Conservation (phyloP, 2,888 invertebrate genomes). For the Scaptomyza polygonia region DNA sequence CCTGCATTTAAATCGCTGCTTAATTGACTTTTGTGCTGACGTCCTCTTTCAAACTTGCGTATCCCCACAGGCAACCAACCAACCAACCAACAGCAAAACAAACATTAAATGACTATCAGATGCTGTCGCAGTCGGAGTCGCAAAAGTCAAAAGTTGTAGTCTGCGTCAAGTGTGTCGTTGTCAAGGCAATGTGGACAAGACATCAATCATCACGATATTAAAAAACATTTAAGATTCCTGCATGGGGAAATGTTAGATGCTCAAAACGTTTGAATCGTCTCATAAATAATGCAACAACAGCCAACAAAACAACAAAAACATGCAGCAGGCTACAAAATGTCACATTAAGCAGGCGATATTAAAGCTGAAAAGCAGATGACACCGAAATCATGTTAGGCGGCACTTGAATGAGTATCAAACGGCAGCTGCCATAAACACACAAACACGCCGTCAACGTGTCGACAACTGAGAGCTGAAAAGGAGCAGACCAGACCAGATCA, state of each 20-base stretch:
- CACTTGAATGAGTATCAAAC: conserved; percentile 82
- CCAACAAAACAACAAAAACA: conserved; percentile 16
- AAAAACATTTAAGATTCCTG: conserved; percentile 78
- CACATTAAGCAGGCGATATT: conserved; percentile 79
- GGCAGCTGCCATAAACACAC: conserved; percentile 80
- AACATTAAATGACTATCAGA: conserved; percentile 20
- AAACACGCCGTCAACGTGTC: conserved; percentile 62
- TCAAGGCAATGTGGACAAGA: conserved; percentile 74
- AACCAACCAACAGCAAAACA: conserved; percentile 6
- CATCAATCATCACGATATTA: conserved; percentile 80
- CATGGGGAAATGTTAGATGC: conserved; percentile 61
- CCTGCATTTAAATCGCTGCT: conserved; percentile 71
- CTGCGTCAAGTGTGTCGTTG: conserved; percentile 64
- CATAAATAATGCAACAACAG: conserved; percentile 75
- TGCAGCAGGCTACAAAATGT: conserved; percentile 64
- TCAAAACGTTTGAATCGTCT: conserved; percentile 39
- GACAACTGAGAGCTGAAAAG: conserved; percentile 32
- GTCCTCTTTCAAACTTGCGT: conserved; percentile 41
- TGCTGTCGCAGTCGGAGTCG: conserved; percentile 12
- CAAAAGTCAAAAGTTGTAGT: conserved; percentile 13
- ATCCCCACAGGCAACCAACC: conserved; percentile 67
- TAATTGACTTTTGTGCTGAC: conserved; percentile 71
- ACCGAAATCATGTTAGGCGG: conserved; percentile 83
- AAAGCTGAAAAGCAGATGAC: conserved; percentile 82
- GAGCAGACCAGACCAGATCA: conserved; percentile 29